Evolutionary conservation across 2,888 invertebrate species (phyloP).

Genomic region (Trichacis sp.): DNA sequence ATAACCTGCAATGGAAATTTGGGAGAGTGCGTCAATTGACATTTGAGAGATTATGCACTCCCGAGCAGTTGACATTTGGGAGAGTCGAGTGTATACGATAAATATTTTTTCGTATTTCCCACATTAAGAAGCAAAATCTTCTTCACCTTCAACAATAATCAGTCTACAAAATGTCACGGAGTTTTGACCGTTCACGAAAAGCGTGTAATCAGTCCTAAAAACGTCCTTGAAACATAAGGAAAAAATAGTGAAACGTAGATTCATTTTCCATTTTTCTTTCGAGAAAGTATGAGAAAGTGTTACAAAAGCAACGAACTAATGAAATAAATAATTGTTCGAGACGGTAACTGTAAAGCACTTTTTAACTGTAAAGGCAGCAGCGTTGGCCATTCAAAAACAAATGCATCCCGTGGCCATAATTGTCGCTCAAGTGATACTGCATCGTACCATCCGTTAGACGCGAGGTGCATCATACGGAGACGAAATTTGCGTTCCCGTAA

Average conservation of each 20-base stretch:
- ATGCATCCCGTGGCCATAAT: neutral
- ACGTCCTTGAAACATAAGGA: no score
- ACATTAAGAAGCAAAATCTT: no score
- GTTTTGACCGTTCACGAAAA: no score
- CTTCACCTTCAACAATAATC: no score
- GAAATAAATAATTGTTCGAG: neutral
- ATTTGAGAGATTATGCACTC: no score
- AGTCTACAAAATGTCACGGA: no score
- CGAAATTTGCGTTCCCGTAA: slow-evolving; percentile 9
- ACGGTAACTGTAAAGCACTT: neutral
- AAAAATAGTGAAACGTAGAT: neutral
- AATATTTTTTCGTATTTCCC: no score
- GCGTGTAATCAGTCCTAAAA: no score
- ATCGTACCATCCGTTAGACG: neutral
- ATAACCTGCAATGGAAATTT: no score
- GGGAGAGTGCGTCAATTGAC: no score
- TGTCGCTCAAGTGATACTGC: neutral
- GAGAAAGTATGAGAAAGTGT: slow-evolving; percentile 4
- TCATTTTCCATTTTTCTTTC: neutral
- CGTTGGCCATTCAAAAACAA: neutral
- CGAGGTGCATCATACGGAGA: neutral
- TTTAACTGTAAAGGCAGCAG: neutral
- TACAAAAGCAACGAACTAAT: neutral
- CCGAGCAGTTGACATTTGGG: no score
- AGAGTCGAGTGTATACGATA: no score